phyloP scores from a whole-genome alignment of 2,113 vertebrate species.

The Podarcis cretensis region DNA sequence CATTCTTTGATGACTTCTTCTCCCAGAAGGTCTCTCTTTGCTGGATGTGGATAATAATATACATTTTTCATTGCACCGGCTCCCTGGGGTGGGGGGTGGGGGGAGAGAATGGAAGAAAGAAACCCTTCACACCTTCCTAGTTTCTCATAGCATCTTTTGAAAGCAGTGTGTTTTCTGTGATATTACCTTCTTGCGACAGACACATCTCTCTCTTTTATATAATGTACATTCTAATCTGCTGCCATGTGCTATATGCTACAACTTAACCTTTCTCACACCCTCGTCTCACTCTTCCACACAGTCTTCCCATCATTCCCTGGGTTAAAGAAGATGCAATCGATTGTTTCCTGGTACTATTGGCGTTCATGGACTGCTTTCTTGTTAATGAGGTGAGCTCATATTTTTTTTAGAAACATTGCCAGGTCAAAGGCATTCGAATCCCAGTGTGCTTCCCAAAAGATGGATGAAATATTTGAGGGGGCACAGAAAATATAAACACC shows the following conservation, averaged over 20 bases:
- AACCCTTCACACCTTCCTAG: neutral
- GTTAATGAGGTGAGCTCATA: neutral
- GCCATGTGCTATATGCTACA: neutral
- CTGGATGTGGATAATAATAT: conserved; percentile 43
- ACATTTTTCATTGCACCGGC: conserved; percentile 31
- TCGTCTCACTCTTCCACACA: neutral
- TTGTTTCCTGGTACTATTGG: neutral
- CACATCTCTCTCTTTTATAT: neutral
- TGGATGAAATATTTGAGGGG: neutral
- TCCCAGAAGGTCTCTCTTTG: conserved; percentile 44
- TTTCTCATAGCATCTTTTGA: neutral
- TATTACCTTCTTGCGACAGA: neutral
- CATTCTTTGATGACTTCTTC: conserved; percentile 48
- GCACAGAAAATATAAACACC: conserved; percentile 17
- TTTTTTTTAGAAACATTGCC: conserved; percentile 1
- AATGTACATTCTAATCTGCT: neutral
- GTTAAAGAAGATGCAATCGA: neutral
- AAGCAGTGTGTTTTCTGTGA: neutral
- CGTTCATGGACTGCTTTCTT: neutral
- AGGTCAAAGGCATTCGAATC: conserved; percentile 4
- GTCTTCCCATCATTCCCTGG: neutral
- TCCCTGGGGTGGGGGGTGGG: neutral
- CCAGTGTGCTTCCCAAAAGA: neutral
- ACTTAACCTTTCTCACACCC: neutral
- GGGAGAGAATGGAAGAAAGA: neutral